Evolutionary conservation across 2,888 invertebrate species (phyloP), one percentile per base, ranked within the genome.

Genomic region (Leptopterna dolabrata): DNA sequence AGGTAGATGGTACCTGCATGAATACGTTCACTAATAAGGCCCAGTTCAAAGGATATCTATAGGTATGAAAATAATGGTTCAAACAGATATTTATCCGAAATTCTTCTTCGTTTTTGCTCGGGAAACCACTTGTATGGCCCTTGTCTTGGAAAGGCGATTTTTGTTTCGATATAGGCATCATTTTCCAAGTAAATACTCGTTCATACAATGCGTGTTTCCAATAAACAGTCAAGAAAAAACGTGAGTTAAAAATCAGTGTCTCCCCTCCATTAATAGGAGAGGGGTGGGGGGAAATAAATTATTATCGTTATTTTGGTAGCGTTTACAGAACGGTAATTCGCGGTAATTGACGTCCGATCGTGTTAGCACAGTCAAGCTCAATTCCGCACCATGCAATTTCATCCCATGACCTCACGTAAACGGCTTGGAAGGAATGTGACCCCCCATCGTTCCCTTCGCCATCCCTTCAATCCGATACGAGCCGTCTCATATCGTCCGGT

Each of bases 291-390:
- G 7, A 63, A 55, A 29, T 47, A 55, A 55, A 29, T 43, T 29
- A 85, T 85, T 73, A 85, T 85, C 85, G 73, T 85, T 85, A 85
- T 85, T 85, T 85, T 73, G 85, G 85, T 85, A 85, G 85, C 71
- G 73, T 43, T 85, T 85, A 47, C 73, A 71, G 45, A 13, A 14
- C 47, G 71, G 85, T 73, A 45, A 83, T 70, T 83, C 36, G 19
- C 41, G 13, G 83, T 83, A 83, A 85, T 85, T 85, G 71, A 85
- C 85, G 76, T 85, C 85, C 16, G 45, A 73, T 76, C 73, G 73
- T 71, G 85, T 71, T 47, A 27, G 29, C 85, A 29, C 29, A 45
- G 85, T 76, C 73, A 73, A 85, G 71, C 47, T 85, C 43, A 85
- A 85, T 85, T 83, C 70, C 27, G 63, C 63, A 81, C 27, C n/a